Evolutionary conservation across 2,888 invertebrate species (phyloP).

Genomic region (Sphaerophoria taeniata): DNA sequence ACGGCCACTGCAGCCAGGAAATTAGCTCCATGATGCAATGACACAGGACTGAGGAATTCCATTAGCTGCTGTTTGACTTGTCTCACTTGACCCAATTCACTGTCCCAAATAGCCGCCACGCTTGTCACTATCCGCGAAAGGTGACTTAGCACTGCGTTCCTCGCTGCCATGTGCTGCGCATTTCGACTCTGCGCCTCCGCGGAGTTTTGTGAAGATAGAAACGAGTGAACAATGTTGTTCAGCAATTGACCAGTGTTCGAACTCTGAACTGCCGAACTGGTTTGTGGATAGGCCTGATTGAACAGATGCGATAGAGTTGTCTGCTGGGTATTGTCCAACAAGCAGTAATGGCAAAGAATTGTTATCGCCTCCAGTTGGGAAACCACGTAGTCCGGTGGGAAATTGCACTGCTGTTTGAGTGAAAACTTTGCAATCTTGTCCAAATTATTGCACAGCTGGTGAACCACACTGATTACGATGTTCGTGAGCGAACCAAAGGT

Average conservation of each 20-base stretch:
- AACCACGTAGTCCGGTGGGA: constrained; percentile 90
- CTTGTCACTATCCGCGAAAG: constrained; percentile 92
- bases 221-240: constrained; percentile 91
- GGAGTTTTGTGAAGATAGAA: constrained; percentile 86
- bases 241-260: constrained; percentile 89
- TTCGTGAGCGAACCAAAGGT: constrained; percentile 88
- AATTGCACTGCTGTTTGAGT: constrained; percentile 79
- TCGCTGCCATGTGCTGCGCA: constrained; percentile 84
- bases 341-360: constrained; percentile 90
- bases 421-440: constrained; percentile 85
- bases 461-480: constrained; percentile 90
- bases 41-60: constrained; percentile 92
- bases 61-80: constrained; percentile 89
- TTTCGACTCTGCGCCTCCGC: constrained; percentile 79
- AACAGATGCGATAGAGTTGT: constrained; percentile 84
- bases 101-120: constrained; percentile 91
- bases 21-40: constrained; percentile 91
- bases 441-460: constrained; percentile 88
- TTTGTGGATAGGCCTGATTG: constrained; percentile 84
- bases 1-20: constrained; percentile 93
- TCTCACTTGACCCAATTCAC: constrained; percentile 84
- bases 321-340: constrained; percentile 86
- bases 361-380: constrained; percentile 91
- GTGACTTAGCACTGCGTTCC: constrained; percentile 90
- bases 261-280: constrained; percentile 84